A percentile compares a stretch with the other conserved stretches of the same genome.
These are phyloP conservation scores for Drosophila siamana DNA, from an alignment of 2,888 invertebrate genomes.

Conservation along the genomic window DNA sequence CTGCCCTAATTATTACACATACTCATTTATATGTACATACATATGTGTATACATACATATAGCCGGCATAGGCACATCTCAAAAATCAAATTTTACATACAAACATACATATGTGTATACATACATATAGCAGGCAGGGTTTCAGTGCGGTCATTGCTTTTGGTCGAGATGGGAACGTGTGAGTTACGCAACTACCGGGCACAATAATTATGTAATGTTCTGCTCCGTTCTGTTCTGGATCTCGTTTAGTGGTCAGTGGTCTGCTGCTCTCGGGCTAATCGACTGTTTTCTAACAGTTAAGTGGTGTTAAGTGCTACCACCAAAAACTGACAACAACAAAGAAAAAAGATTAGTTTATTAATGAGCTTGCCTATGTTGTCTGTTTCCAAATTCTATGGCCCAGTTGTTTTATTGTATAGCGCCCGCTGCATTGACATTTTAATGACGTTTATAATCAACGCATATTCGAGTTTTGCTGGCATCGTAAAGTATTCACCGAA, in stretches of 20 bases:
- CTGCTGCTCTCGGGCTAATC: constrained; percentile 42
- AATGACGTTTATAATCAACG: constrained; percentile 23
- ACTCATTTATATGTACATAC: background rate
- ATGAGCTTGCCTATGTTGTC: constrained; percentile 29
- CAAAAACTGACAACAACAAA: constrained; percentile 5
- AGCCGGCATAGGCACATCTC: too few species aligned
- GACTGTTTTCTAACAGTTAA: constrained; percentile 59
- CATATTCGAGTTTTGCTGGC: constrained; percentile 53
- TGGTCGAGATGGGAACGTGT: constrained; percentile 7
- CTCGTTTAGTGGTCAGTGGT: constrained; percentile 23
- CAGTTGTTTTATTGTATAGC: constrained; percentile 14
- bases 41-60: background rate
- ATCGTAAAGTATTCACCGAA: constrained; percentile 52
- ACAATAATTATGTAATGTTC: constrained; percentile 27
- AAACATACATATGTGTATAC: background rate
- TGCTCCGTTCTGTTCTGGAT: constrained; percentile 26
- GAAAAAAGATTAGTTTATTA: constrained; percentile 33
- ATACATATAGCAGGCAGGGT: background rate
- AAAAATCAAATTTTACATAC: too few species aligned
- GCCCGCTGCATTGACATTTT: constrained; percentile 31
- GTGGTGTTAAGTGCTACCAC: constrained; percentile 58
- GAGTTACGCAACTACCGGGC: constrained; percentile 27
- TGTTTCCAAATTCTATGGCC: background rate
- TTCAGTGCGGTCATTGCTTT: constrained; percentile 7
- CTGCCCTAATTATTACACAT: constrained; percentile 37